These are phyloP conservation scores for Philonicus albiceps DNA, from an alignment of 2,888 invertebrate genomes.

Conservation along the genomic window DNA sequence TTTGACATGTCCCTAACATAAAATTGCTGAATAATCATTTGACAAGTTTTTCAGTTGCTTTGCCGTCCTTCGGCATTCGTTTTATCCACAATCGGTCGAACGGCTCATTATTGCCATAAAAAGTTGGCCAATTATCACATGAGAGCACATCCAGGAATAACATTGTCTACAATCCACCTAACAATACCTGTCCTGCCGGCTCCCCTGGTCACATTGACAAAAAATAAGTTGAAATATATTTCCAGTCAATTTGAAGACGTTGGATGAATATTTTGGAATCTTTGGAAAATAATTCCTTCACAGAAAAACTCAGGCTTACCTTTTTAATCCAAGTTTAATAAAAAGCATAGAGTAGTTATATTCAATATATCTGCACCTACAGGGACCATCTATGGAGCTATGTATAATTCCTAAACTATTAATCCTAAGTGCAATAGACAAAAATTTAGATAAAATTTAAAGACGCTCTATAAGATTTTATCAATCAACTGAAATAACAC, in stretches of 20 bases:
- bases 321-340: background rate
- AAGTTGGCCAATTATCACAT: constrained; percentile 35
- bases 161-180: constrained; percentile 4
- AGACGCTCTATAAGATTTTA: too few relatives aligned
- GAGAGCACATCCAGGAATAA: constrained; percentile 27
- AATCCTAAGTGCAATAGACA: too few relatives aligned
- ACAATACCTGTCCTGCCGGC: background rate
- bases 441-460: too few relatives aligned
- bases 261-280: background rate
- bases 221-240: background rate
- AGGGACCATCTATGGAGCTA: too few relatives aligned
- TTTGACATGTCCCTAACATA: constrained; percentile 54
- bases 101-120: constrained; percentile 27
- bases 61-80: constrained; percentile 23
- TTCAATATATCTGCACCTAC: too few relatives aligned
- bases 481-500: too few relatives aligned
- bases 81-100: background rate
- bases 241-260: background rate
- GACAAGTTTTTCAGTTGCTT: constrained; percentile 47
- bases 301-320: background rate
- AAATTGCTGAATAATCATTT: constrained; percentile 51
- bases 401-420: too few relatives aligned
- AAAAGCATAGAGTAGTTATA: background rate
- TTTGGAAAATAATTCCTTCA: background rate
- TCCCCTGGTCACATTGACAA: background rate